phyloP scores from a whole-genome alignment of 92 coral and sea anemone genomes.

The Muricea muricata region DNA sequence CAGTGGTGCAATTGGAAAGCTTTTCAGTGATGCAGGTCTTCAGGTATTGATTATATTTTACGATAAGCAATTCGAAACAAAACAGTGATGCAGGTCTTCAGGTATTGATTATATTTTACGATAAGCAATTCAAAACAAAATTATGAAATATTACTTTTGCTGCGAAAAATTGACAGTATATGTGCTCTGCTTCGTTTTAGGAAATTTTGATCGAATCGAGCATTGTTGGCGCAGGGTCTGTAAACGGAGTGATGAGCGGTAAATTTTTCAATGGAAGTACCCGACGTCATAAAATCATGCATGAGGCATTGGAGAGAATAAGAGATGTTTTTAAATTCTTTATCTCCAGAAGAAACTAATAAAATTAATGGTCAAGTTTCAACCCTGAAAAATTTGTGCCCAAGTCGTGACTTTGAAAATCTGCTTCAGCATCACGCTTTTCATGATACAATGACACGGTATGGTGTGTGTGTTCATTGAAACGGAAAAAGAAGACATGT shows the following conservation, averaged over 20 bases:
- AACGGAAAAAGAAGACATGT: conserved; percentile 8
- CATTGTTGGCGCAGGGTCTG: conserved; percentile 24
- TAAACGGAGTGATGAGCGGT: conserved; percentile 20
- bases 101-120: conserved; percentile 1
- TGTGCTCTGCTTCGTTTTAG: background rate
- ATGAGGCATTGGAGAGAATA: conserved; percentile 4
- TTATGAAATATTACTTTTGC: background rate
- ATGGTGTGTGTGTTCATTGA: conserved; percentile 25
- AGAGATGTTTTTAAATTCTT: conserved; percentile 6
- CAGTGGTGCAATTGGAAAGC: conserved; percentile 22
- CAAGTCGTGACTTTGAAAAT: conserved; percentile 16
- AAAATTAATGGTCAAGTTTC: conserved; percentile 16
- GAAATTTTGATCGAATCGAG: conserved; percentile 22
- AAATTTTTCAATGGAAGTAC: conserved; percentile 29
- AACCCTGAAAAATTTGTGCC: background rate
- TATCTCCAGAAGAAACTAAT: background rate
- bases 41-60: conserved; percentile 19
- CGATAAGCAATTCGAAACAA: too few relatives aligned
- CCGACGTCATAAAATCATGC: conserved; percentile 20
- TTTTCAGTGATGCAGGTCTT: conserved; percentile 51
- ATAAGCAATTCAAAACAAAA: background rate
- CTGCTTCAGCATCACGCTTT: conserved; percentile 2
- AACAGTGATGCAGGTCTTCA: conserved; percentile 49
- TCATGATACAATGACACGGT: conserved; percentile 17
- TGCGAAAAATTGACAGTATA: background rate